A percentile compares a stretch with the other conserved stretches of the same genome.
These are phyloP conservation scores for Daptonema setosum DNA, from an alignment of 2,888 invertebrate genomes.

Conservation along the genomic window DNA sequence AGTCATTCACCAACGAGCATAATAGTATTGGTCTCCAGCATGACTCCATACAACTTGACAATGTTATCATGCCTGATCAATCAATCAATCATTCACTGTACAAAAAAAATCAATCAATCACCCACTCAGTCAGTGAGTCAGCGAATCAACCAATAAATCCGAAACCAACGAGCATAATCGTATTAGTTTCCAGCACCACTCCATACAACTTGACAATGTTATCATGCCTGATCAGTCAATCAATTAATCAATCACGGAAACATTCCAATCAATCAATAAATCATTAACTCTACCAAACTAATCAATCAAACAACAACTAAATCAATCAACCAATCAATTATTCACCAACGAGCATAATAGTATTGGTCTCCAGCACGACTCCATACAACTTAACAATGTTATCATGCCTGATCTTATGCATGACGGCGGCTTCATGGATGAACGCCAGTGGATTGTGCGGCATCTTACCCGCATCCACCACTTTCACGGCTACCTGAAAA, in stretches of 20 bases:
- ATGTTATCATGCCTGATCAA: conserved; percentile 88
- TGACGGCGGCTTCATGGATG: conserved; percentile 87
- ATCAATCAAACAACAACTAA: too few relatives aligned
- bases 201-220: conserved; percentile 90
- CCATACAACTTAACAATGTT: conserved; percentile 91
- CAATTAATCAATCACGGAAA: too few relatives aligned
- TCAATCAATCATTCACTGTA: too few relatives aligned
- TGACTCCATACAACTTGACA: conserved; percentile 87
- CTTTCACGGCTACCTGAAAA: conserved; percentile 86
- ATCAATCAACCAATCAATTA: not conserved
- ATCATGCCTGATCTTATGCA: conserved; percentile 90
- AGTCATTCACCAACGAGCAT: conserved; percentile 37
- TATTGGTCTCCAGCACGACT: conserved; percentile 74
- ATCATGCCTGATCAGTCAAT: too few relatives aligned
- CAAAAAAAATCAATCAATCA: too few relatives aligned
- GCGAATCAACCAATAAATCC: too few relatives aligned
- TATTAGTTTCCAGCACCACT: too few relatives aligned
- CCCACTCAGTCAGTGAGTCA: too few relatives aligned
- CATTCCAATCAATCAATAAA: too few relatives aligned
- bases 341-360: conserved; percentile 42
- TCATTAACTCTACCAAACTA: too few relatives aligned
- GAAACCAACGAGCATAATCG: too few relatives aligned
- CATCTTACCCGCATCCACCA: conserved; percentile 76
- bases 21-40: conserved; percentile 65
- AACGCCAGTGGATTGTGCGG: conserved; percentile 87